Conservation (phyloP, 2,888 invertebrate species). For the Leptopterna dolabrata region DNA sequence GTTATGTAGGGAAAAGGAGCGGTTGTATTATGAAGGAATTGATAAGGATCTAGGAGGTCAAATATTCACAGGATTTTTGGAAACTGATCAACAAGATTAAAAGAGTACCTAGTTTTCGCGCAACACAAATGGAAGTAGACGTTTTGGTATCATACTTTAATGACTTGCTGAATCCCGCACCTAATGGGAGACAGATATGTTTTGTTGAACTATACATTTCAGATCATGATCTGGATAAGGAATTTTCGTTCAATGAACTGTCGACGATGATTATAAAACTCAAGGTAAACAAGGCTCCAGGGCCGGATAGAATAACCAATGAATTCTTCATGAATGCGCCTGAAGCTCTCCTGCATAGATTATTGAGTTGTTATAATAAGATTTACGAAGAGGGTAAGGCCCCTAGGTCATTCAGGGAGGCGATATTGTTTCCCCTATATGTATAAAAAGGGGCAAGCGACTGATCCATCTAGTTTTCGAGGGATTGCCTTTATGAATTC, state of each 20-base stretch:
- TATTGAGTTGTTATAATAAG: neutral
- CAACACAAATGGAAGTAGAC: neutral
- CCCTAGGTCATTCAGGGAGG: neutral
- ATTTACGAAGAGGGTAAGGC: neutral
- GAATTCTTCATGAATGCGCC: constrained; percentile 18
- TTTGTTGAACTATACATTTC: constrained; percentile 1
- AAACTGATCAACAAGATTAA: neutral
- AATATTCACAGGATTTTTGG: constrained; percentile 30
- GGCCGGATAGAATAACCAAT: neutral
- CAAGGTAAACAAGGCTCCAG: constrained; percentile 35
- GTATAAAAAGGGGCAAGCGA: constrained; percentile 50
- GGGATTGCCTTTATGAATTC: constrained; percentile 50
- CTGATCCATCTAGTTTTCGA: constrained; percentile 46
- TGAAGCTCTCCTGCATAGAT: neutral
- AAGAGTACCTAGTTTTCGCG: neutral
- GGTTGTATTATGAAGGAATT: neutral
- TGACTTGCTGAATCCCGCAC: neutral
- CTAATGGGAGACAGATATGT: neutral
- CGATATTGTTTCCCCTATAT: constrained; percentile 47
- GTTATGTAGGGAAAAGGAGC: neutral
- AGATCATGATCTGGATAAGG: constrained; percentile 3
- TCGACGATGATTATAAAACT: constrained; percentile 9
- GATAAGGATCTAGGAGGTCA: neutral
- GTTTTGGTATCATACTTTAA: neutral
- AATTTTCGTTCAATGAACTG: constrained; percentile 29